Conservation (phyloP, 2,797 vertebrate genomes). For the Iguana delicatissima region DNA sequence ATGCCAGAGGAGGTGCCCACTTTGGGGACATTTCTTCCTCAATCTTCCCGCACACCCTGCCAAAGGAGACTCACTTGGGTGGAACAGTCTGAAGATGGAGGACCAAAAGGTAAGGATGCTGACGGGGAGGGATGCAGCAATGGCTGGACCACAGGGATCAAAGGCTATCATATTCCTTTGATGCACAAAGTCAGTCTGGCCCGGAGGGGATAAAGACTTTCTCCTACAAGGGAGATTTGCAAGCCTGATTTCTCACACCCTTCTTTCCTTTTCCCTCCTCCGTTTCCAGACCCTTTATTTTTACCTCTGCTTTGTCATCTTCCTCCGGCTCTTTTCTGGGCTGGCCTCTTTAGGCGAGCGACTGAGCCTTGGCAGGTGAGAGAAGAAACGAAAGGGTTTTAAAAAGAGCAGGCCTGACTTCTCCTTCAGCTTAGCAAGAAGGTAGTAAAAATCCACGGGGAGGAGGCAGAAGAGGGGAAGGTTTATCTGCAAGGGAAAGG, state of each 20-base stretch:
- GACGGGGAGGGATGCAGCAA: neutral
- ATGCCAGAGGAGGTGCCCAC: neutral
- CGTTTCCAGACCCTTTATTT: fast-evolving
- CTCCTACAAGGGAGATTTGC: neutral
- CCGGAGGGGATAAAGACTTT: neutral
- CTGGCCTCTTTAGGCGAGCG: neutral
- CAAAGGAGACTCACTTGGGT: neutral
- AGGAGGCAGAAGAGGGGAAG: neutral
- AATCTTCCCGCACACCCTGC: conserved; percentile 20
- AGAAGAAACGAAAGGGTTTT: too few species aligned
- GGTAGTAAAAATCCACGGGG: too few species aligned
- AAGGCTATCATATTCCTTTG: neutral
- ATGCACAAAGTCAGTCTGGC: neutral
- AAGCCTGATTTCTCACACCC: neutral
- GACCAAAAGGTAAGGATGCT: conserved; percentile 56
- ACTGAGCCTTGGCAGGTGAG: neutral
- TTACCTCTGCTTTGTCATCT: neutral
- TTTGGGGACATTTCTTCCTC: conserved; percentile 3
- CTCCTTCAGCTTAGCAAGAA: too few species aligned
- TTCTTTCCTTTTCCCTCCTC: fast-evolving
- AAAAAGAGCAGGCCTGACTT: too few species aligned
- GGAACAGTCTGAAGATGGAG: conserved; percentile 7
- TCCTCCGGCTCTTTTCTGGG: too few species aligned
- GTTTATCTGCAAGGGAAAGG: neutral
- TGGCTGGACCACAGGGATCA: neutral